Percentiles rank a stretch among this genome's conserved stretches.
Conservation (phyloP, 2,113 vertebrate genomes). For the Chionis minor region DNA sequence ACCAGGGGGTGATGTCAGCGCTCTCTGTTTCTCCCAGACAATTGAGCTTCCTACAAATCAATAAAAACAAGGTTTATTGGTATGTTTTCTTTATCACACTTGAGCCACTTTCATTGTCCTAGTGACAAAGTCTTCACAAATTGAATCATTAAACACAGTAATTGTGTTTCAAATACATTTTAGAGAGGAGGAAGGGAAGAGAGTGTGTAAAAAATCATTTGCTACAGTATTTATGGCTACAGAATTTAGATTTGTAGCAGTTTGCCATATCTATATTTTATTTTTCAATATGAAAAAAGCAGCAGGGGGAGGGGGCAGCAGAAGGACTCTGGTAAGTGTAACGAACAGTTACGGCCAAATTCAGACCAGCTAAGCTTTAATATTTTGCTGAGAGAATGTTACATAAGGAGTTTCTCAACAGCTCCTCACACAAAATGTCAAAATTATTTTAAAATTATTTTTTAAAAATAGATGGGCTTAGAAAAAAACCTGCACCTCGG, state of each 20-base stretch:
- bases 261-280: not conserved
- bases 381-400: constrained; percentile 34
- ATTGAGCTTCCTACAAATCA: constrained; percentile 68
- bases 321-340: not conserved
- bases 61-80: constrained; percentile 67
- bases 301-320: not conserved
- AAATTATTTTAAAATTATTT: constrained; percentile 61
- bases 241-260: constrained; percentile 22
- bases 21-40: constrained; percentile 53
- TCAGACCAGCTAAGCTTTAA: constrained; percentile 33
- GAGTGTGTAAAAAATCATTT: constrained; percentile 2
- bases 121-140: constrained; percentile 30
- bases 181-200: constrained; percentile 6
- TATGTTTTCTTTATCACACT: constrained; percentile 47
- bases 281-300: not conserved
- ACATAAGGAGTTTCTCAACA: constrained; percentile 58
- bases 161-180: constrained; percentile 53
- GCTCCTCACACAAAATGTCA: constrained; percentile 33
- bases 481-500: not conserved
- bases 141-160: constrained; percentile 61
- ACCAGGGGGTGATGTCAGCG: constrained; percentile 50
- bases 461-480: constrained; percentile 45
- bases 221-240: constrained; percentile 1
- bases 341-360: constrained; percentile 8
- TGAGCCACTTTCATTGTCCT: constrained; percentile 39